A percentile compares a stretch with the other conserved stretches of the same genome.
These are phyloP conservation scores for Phortica variegata DNA, from an alignment of 1,140 invertebrate genomes.

Conservation along the genomic window DNA sequence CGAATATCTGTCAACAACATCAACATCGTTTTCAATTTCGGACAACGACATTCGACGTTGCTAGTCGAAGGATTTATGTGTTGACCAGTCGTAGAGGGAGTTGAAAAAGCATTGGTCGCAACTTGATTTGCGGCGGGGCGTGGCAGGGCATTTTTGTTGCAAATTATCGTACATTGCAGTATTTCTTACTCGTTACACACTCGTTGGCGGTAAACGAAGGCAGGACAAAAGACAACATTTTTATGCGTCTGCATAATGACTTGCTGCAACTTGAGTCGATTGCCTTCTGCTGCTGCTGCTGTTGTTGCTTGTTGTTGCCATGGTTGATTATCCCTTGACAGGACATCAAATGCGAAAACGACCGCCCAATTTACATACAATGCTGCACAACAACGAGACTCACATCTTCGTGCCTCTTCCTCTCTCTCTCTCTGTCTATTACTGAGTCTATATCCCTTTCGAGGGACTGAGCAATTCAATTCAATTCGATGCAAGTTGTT, in stretches of 20 bases:
- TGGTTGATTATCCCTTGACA: slow-evolving; percentile 54
- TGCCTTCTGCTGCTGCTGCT: slow-evolving; percentile 11
- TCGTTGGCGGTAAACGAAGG: background rate
- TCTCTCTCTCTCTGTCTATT: slow-evolving; percentile 25
- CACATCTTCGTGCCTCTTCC: slow-evolving; percentile 20
- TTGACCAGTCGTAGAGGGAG: no score
- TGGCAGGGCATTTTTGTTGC: background rate
- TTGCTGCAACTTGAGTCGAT: slow-evolving; percentile 4
- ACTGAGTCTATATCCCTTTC: no score
- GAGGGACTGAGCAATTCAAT: no score
- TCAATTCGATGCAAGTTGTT: no score
- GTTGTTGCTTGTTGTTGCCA: slow-evolving; percentile 32
- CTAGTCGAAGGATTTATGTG: no score
- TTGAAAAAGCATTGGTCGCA: no score
- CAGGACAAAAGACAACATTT: slow-evolving; percentile 27
- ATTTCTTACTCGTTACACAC: background rate
- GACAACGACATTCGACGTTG: no score
- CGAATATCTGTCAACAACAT: no score
- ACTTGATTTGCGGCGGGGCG: background rate
- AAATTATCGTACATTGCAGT: slow-evolving; percentile 1
- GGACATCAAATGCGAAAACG: slow-evolving; percentile 52
- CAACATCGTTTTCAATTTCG: no score
- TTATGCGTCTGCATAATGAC: slow-evolving; percentile 48
- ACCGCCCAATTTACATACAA: slow-evolving; percentile 54
- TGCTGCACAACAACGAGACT: slow-evolving; percentile 31